Base-by-base conservation (phyloP, 2,113 vertebrate genomes). In the Sebastes schlegelii region DNA sequence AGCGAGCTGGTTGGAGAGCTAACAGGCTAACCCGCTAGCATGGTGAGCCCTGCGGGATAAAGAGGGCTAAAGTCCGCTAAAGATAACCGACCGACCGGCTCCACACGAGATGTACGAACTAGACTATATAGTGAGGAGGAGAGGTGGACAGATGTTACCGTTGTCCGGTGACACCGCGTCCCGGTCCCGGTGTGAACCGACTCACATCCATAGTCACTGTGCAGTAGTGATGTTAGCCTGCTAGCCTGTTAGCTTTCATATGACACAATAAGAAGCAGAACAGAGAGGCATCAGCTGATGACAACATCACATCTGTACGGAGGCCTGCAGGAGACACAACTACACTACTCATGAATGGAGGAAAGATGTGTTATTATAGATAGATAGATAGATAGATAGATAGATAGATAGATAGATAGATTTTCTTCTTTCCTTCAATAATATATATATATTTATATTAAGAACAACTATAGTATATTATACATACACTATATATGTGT, bases 271-370 rank as follows among this genome's bases (percentile, higher is more conserved):
- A 61, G 66, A 4, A 8, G 21, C 43, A 63, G 23, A 71, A 34
- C 45, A 0, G 14, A 0, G 42, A 51, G 12, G 26, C n/a, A 34
- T 68, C 80, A 86, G 84, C 57, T 83, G 87, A 76, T 79, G 45
- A 48, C 73, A 88, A 85, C 85, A 90, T 13, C 34, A 43, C 61
- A 23, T 1, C 42, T 0, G 14, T 75, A 88, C 75, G 79, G 91
- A 61, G n/a, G 61, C 58, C 40, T 0, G 19, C 16, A 61, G 46
- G 5, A 12, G 70, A 13, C 68, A 69, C 26, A 52, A 64, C 6
- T 8, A 43, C 61, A 5, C 40, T 19, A 2, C 40, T 9, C 16
- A 63, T 2, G 34, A 16, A 8, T 19, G 34, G 4, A 7, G 16
- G 5, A 62, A 62, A 26, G 26, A 26, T 26, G 26, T 26, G 2